A percentile compares a stretch with the other conserved stretches of the same genome.
These are phyloP conservation scores for Bagarius yarrelli DNA, from an alignment of 2,113 vertebrate genomes.

Conservation along the genomic window DNA sequence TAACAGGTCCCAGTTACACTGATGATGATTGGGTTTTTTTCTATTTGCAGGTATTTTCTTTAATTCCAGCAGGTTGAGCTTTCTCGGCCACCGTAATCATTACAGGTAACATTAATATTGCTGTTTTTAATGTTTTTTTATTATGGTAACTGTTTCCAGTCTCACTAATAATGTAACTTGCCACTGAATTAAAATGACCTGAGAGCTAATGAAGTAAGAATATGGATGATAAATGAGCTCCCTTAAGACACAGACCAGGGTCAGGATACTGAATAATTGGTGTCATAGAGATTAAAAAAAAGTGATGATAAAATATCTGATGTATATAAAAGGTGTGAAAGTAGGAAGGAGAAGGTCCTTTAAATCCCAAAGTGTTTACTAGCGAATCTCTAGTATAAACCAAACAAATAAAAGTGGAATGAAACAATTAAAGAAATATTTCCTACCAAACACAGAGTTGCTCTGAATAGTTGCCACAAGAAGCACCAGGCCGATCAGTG, in stretches of 20 bases:
- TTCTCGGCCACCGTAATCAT: background rate
- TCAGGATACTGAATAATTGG: background rate
- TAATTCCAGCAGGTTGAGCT: background rate
- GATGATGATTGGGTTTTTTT: too few relatives aligned
- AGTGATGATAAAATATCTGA: conserved; percentile 11
- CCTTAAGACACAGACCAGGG: background rate
- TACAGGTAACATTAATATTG: background rate
- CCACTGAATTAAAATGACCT: background rate
- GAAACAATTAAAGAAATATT: conserved; percentile 24
- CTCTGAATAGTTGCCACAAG: conserved; percentile 63
- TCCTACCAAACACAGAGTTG: conserved; percentile 67
- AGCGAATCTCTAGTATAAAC: conserved; percentile 61
- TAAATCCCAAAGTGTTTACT: conserved; percentile 63
- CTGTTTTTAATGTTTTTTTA: background rate
- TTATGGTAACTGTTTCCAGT: background rate
- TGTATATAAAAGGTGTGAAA: background rate
- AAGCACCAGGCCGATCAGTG: conserved; percentile 63
- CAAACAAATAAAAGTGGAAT: conserved; percentile 45
- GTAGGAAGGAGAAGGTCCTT: conserved; percentile 1
- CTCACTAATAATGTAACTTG: background rate
- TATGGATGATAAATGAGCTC: background rate
- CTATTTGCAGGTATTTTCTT: background rate
- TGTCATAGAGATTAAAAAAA: background rate
- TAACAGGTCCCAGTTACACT: too few relatives aligned
- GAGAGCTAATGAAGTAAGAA: background rate